Conservation (phyloP, 2,888 invertebrate genomes). For the Meandrusa payeni region DNA sequence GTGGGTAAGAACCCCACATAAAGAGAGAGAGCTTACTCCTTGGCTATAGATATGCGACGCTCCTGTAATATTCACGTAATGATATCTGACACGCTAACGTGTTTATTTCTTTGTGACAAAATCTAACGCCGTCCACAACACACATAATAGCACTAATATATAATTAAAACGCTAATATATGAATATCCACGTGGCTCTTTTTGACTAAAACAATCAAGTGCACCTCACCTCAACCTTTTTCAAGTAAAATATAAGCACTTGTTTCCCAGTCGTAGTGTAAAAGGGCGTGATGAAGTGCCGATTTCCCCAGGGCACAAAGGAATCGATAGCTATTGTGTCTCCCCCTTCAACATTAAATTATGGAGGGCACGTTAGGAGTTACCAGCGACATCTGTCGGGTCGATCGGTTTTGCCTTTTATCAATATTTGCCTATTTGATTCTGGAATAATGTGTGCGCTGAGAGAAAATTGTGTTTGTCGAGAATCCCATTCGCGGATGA, state of each 20-base stretch:
- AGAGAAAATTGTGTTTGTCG: constrained; percentile 41
- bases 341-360: constrained; percentile 68
- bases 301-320: constrained; percentile 58
- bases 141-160: no score
- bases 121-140: no score
- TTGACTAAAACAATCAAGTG: constrained; percentile 8
- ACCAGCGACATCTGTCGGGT: constrained; percentile 60
- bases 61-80: no score
- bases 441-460: constrained; percentile 44
- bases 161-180: no score
- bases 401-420: constrained; percentile 62
- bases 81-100: no score
- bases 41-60: no score
- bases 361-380: constrained; percentile 48
- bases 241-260: constrained; percentile 34
- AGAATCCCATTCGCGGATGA: constrained; percentile 28
- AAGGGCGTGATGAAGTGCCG: constrained; percentile 51
- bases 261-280: constrained; percentile 53
- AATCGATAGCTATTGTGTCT: constrained; percentile 70
- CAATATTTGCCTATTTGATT: constrained; percentile 70
- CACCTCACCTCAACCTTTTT: constrained; percentile 9
- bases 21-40: no score
- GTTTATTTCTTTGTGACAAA: no score
- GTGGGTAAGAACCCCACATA: no score
- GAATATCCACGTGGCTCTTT: background rate